Evolutionary conservation across 2,888 invertebrate genomes (phyloP), one percentile per base, ranked within the genome.

Genomic region (Clivina fossor): DNA sequence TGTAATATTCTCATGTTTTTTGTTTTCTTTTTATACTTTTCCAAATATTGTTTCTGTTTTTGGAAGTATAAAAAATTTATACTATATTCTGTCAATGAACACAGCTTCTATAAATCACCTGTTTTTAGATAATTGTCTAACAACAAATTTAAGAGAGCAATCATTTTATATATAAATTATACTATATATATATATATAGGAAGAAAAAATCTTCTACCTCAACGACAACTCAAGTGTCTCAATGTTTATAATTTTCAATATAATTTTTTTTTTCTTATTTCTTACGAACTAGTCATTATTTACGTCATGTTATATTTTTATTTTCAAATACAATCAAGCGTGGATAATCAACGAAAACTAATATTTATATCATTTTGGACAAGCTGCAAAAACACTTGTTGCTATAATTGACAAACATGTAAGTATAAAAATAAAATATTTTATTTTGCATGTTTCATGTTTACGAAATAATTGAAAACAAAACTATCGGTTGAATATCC

Each of bases 401-500:
- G 9, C 18, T 15, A 8, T 50, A 50, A 50, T 50, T 50, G 50
- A 50, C 50, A 20, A 20, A 13, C 18, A 28, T 43, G 22, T 9
- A 50, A 50, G 53, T 53, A 53, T 44, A 53, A 53, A 53, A 38
- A 53, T 46, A 46, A 46, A 16, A n/a, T 40, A 8, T 40, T 15
- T 35, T 35, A 16, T 11, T 24, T 24, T 15, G 16, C 20, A 19
- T 9, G 4, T 15, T 13, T 11, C 35, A 15, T 35, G n/a, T 15
- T 8, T 15, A 35, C 15, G n/a, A 35, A n/a, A 35, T 35, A 35
- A 13, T 8, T 35, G 11, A 33, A 33, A 33, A 33, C 33, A 33
- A 33, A 19, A 20, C 2, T 16, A n/a, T 40, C 13, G 9, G 22
- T 19, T 40, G 40, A 40, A 9, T 19, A 40, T 40, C 16, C 18